These are phyloP conservation scores for Trichoplusia ni DNA, from an alignment of 1,140 invertebrate species.

Conservation along the genomic window DNA sequence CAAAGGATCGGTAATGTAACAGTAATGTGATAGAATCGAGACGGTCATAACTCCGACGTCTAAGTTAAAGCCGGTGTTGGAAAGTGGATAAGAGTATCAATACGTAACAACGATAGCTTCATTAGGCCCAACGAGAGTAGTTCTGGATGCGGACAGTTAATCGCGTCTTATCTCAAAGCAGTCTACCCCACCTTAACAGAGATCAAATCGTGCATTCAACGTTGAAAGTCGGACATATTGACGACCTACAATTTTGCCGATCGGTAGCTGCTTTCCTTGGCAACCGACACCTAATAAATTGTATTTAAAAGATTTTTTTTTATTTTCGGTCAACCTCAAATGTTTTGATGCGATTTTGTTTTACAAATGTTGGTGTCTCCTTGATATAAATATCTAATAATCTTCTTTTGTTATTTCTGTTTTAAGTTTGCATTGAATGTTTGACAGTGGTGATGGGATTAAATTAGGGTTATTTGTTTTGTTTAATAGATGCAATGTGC, in stretches of 20 bases:
- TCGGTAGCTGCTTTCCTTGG: slow-evolving; percentile 26
- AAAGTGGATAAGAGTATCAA: neutral
- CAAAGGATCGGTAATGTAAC: no score
- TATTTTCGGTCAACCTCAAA: slow-evolving; percentile 28
- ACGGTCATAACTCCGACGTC: no score
- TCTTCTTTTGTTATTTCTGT: neutral
- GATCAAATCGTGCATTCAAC: slow-evolving; percentile 22
- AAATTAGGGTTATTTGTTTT: no score
- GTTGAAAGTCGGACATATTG: slow-evolving; percentile 15
- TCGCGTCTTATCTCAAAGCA: slow-evolving; percentile 12
- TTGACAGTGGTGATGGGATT: neutral
- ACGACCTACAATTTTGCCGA: slow-evolving; percentile 26
- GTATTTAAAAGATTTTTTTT: slow-evolving; percentile 19
- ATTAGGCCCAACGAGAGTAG: neutral
- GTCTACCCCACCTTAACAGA: neutral
- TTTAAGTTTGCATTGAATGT: neutral
- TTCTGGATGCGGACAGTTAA: slow-evolving; percentile 15
- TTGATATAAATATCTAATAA: slow-evolving; percentile 17
- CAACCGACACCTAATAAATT: slow-evolving; percentile 17
- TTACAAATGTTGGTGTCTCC: neutral
- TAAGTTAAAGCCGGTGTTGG: no score
- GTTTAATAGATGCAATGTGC: no score
- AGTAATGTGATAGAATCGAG: no score
- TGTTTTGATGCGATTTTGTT: slow-evolving; percentile 10
- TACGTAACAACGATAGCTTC: slow-evolving; percentile 3